Percentiles rank a stretch among this genome's conserved stretches.
These are phyloP conservation scores for Dexiosoma caninum DNA, from an alignment of 2,888 invertebrate species.

Conservation along the genomic window DNA sequence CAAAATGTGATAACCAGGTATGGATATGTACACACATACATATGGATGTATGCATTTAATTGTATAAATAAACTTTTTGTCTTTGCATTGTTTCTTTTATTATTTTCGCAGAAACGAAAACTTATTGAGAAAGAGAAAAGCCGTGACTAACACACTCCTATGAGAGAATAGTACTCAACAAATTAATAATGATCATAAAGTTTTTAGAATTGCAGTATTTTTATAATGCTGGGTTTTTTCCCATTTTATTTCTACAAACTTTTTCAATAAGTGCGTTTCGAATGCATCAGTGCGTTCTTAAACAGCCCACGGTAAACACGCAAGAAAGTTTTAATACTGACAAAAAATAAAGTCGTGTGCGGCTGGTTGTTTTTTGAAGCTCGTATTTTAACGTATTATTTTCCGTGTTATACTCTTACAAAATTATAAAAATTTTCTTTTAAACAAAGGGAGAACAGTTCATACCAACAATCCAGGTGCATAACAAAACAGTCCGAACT, in stretches of 20 bases:
- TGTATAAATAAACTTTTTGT: constrained; percentile 1
- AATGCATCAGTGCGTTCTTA: constrained; percentile 57
- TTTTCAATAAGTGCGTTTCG: constrained; percentile 51
- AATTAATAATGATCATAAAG: constrained; percentile 44
- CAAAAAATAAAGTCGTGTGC: constrained; percentile 6
- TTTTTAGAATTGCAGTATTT: constrained; percentile 20
- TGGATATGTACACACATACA: too few species aligned
- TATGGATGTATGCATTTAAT: too few species aligned
- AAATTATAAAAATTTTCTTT: neutral
- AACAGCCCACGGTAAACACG: constrained; percentile 56
- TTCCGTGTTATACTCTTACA: neutral
- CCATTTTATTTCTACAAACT: neutral
- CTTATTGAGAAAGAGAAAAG: neutral
- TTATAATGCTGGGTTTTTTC: neutral
- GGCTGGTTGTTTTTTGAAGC: constrained; percentile 1
- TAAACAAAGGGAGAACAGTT: neutral
- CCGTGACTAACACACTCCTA: constrained; percentile 22
- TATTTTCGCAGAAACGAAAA: neutral
- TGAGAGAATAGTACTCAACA: constrained; percentile 1
- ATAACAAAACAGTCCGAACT: too few species aligned
- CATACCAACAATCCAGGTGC: too few species aligned
- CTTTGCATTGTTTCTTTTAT: neutral
- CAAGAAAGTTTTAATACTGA: neutral
- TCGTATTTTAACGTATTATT: neutral
- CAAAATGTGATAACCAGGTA: neutral